A percentile compares a stretch with the other conserved stretches of the same genome.
These are phyloP conservation scores for Gulo gulo DNA, from an alignment of 2,113 vertebrate species.

Conservation along the genomic window DNA sequence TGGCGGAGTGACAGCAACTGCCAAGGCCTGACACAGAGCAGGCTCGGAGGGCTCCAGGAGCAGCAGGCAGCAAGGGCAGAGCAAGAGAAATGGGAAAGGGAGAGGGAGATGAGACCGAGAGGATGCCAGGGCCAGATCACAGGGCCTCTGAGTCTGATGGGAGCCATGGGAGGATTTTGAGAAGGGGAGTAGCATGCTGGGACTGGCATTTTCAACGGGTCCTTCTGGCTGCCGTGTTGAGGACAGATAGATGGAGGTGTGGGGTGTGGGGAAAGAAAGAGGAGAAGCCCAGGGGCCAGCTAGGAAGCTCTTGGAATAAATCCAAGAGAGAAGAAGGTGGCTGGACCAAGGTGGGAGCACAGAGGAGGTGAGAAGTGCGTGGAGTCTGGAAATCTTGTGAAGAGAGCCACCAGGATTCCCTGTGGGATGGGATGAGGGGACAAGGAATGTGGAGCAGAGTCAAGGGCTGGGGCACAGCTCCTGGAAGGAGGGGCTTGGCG, in stretches of 20 bases:
- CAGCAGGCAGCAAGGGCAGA: accelerated
- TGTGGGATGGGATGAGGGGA: neutral
- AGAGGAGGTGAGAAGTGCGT: neutral
- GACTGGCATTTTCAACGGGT: neutral
- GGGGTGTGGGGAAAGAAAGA: neutral
- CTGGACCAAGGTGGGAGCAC: neutral
- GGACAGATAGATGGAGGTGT: neutral
- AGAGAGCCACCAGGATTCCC: neutral
- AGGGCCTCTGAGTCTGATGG: neutral
- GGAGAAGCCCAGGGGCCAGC: neutral
- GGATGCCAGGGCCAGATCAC: neutral
- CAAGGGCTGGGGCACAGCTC: neutral
- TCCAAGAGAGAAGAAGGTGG: neutral
- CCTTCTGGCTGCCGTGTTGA: neutral
- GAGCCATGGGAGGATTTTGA: neutral
- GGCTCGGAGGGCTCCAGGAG: neutral
- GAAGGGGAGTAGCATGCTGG: neutral
- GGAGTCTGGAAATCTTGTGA: neutral
- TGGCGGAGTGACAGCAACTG: neutral
- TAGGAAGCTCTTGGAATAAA: neutral
- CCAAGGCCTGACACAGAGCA: neutral
- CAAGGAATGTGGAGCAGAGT: neutral
- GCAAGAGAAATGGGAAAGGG: neutral
- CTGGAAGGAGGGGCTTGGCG: neutral
- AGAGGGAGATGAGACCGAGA: too few relatives aligned